Evolutionary conservation across 2,797 vertebrate genomes (phyloP), one percentile per base, ranked within the genome.

Genomic region (Melanogrammus aeglefinus): DNA sequence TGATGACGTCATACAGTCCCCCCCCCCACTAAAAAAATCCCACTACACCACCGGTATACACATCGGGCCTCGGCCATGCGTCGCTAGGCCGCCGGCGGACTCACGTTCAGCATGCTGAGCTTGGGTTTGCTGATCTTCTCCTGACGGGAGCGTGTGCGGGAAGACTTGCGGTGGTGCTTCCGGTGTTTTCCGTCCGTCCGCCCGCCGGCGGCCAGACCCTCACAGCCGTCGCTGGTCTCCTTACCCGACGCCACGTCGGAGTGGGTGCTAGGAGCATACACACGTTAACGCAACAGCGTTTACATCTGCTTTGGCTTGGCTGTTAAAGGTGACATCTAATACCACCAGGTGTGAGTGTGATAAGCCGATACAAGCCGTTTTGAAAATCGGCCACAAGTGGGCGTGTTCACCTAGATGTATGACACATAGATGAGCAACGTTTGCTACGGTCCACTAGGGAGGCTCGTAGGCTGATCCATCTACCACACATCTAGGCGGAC

Each of bases 51-150:
- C 31, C 31, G 31, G 31, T 2, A 33, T 33, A 33, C 31, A 5
- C 29, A 2, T 33, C 14, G 29, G 16, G 31, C 16, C 31, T 72
- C 0, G 33, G 21, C 8, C 29, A 13, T 5, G 5, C 1, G 18
- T 36, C 12, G 14, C 16, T 2, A 18, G 71, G 16, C 33, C 27
- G 18, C 5, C 14, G 18, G 31, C 6, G 6, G 33, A 92, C 96
- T 96, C 91, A 97, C 97, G 83, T 99, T 99, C 84, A 99, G 89
- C 91, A 99, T 99, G 88, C 96, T 99, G 73, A 99, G 94, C 85
- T 97, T 97, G 47, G 98, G 96, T 80, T 96, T 97, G 92, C 86
- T 98, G 81, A 95, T 92, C 90, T 95, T 97, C 87, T 99, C 98
- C 83, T 97, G 98, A 1, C 98, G 95, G 0, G 97, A 99, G 6